Evolutionary conservation across 2,113 vertebrate genomes (phyloP).

Genomic region (Catharus minimus): DNA sequence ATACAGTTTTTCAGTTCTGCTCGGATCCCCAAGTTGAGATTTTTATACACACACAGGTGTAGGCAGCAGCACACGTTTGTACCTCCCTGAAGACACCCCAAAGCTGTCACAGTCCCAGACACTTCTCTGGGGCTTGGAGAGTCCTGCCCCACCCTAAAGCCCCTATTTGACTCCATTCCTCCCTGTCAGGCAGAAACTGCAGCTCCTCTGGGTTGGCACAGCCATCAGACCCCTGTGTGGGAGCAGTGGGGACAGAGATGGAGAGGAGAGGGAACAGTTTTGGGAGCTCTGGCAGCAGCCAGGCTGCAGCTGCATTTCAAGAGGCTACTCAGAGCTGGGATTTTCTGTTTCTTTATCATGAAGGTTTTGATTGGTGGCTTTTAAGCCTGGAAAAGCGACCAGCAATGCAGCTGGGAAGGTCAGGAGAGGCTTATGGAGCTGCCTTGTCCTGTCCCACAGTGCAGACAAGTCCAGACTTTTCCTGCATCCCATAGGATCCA

Average conservation of each 20-base stretch:
- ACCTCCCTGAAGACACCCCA: background rate
- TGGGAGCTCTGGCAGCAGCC: background rate
- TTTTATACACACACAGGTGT: background rate
- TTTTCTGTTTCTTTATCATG: background rate
- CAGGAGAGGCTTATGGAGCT: background rate
- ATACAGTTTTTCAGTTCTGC: background rate
- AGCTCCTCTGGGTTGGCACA: background rate
- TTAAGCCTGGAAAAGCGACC: background rate
- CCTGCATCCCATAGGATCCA: background rate
- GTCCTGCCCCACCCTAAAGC: background rate
- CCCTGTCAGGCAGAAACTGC: background rate
- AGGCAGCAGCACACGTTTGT: background rate
- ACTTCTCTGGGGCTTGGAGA: background rate
- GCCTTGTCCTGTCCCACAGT: background rate
- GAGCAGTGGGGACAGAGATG: background rate
- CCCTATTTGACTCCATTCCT: accelerated
- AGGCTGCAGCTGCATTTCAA: background rate
- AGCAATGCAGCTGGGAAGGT: background rate
- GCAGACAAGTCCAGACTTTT: background rate
- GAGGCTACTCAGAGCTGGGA: background rate
- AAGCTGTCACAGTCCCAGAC: background rate
- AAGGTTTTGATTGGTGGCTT: background rate
- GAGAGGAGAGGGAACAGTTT: background rate
- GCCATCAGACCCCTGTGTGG: background rate
- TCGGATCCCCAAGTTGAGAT: background rate